Percentiles rank a stretch among this genome's conserved stretches.
These are phyloP conservation scores for Chloroceryle amazona DNA, from an alignment of 2,797 vertebrate species.

Conservation along the genomic window DNA sequence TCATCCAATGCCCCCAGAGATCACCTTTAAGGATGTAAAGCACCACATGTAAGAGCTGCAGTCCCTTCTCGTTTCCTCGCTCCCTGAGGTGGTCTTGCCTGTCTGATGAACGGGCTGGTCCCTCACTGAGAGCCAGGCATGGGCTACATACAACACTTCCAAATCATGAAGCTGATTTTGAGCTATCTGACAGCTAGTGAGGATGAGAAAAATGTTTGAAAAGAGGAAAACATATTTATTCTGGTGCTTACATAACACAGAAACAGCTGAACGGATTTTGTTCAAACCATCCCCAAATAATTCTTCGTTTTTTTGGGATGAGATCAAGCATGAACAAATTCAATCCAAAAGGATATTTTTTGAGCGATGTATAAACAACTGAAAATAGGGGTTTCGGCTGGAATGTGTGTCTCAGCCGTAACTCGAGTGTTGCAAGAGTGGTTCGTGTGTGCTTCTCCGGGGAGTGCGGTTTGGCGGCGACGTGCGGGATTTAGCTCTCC, in stretches of 20 bases:
- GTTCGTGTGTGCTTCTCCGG: conserved; percentile 43
- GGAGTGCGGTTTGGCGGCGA: conserved; percentile 57
- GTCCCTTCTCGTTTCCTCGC: not conserved
- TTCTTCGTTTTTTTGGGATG: conserved; percentile 43
- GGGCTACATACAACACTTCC: not conserved
- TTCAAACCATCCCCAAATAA: conserved; percentile 70
- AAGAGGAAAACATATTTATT: conserved; percentile 71
- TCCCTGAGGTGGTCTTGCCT: not conserved
- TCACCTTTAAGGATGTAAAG: not conserved
- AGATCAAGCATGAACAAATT: conserved; percentile 70
- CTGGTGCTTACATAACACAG: conserved; percentile 72
- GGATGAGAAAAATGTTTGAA: conserved; percentile 45
- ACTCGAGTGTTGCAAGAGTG: conserved; percentile 65
- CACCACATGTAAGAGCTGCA: not conserved
- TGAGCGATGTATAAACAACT: conserved; percentile 68
- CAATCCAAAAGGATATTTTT: conserved; percentile 70
- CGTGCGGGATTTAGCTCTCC: not conserved
- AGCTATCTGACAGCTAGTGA: conserved; percentile 42
- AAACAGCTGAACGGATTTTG: conserved; percentile 65
- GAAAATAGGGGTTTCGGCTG: conserved; percentile 69
- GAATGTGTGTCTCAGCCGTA: conserved; percentile 67
- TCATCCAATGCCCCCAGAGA: not conserved
- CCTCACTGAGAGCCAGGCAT: not conserved
- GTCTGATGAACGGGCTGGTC: not conserved
- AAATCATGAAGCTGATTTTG: conserved; percentile 38